A percentile compares a stretch with the other conserved stretches of the same genome.
These are phyloP conservation scores for Phaenicophaeus curvirostris DNA, from an alignment of 2,797 vertebrate genomes.

Conservation along the genomic window DNA sequence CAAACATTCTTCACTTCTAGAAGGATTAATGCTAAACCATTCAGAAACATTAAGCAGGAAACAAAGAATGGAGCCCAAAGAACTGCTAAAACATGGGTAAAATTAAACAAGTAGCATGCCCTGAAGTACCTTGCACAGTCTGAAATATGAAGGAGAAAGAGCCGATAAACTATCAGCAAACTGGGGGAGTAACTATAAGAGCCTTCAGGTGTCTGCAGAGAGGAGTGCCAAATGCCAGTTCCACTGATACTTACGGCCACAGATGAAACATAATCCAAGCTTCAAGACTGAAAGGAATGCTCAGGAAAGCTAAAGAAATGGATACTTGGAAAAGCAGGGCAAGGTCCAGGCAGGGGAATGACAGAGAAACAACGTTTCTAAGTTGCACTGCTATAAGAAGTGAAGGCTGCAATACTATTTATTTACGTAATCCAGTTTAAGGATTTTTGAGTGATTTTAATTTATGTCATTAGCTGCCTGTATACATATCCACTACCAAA, in stretches of 20 bases:
- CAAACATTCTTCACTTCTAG: neutral
- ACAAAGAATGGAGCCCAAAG: neutral
- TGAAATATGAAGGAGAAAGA: neutral
- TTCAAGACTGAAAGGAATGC: neutral
- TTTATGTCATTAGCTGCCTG: neutral
- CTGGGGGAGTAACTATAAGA: neutral
- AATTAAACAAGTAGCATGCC: neutral
- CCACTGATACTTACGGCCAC: neutral
- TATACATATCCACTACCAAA: neutral
- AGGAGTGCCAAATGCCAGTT: neutral
- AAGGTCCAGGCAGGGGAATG: neutral
- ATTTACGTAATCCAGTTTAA: neutral
- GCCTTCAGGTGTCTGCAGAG: neutral
- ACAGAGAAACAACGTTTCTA: neutral
- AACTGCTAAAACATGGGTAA: neutral
- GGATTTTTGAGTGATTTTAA: neutral
- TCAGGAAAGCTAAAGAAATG: neutral
- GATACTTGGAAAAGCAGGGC: neutral
- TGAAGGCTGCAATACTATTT: neutral
- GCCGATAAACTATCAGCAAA: neutral
- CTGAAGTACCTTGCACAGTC: neutral
- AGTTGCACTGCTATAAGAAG: neutral
- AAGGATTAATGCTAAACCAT: neutral
- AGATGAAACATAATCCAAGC: neutral
- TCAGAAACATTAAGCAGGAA: neutral